Evolutionary conservation across 1,140 invertebrate genomes (phyloP).

Genomic region (Pseudomyrmex concolor): DNA sequence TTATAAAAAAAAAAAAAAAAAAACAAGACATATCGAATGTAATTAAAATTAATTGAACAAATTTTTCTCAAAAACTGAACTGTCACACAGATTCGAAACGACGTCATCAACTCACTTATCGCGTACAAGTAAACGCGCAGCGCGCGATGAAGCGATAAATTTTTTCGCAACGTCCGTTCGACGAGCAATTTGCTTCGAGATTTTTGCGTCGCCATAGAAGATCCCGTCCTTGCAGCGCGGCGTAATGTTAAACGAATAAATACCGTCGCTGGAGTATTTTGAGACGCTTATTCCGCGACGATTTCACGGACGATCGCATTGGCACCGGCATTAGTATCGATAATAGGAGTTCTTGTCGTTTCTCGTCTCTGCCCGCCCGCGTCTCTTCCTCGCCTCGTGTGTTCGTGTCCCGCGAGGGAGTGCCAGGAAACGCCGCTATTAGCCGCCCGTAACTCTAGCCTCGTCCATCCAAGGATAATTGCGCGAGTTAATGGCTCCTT

Average conservation of each 20-base stretch:
- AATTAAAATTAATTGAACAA: too few species aligned
- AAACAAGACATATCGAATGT: too few species aligned
- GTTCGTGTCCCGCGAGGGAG: slow-evolving; percentile 74
- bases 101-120: too few species aligned
- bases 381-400: slow-evolving; percentile 17
- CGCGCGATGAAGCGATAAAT: background rate
- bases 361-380: slow-evolving; percentile 32
- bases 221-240: background rate
- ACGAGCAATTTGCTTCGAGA: background rate
- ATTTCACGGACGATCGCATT: slow-evolving; percentile 64
- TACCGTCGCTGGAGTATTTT: slow-evolving; percentile 1
- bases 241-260: background rate
- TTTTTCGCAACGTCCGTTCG: background rate
- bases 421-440: slow-evolving; percentile 81
- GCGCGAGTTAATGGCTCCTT: slow-evolving; percentile 79
- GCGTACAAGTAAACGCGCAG: background rate
- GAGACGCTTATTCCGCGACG: slow-evolving; percentile 53
- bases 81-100: too few species aligned
- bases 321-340: slow-evolving; percentile 60
- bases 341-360: slow-evolving; percentile 61
- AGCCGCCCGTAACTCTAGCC: slow-evolving; percentile 78
- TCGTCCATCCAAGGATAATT: slow-evolving; percentile 81
- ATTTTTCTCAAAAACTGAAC: too few species aligned
- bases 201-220: background rate
- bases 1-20: too few species aligned